Evolutionary conservation across 1,140 invertebrate species (phyloP).

Genomic region (Macrocentrus cingulum): DNA sequence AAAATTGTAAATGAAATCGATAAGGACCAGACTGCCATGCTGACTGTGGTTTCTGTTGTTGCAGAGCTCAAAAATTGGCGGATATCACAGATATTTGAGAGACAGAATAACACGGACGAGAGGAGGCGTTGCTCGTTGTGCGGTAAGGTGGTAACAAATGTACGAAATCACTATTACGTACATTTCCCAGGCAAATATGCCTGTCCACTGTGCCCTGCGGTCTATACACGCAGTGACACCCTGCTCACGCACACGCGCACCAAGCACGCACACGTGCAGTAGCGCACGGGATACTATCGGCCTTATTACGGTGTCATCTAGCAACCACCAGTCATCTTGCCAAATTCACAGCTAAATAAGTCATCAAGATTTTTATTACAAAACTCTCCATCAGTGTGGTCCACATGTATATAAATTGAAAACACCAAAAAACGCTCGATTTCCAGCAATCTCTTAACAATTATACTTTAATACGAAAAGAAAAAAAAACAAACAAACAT

Average conservation of each 20-base stretch:
- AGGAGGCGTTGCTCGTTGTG: conserved; percentile 66
- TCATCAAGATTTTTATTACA: background rate
- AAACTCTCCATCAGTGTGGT: too few relatives aligned
- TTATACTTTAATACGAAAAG: too few relatives aligned
- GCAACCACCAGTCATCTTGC: conserved; percentile 15
- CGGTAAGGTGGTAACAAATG: conserved; percentile 69
- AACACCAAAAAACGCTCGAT: too few relatives aligned
- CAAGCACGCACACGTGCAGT: conserved; percentile 61
- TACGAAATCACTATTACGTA: conserved; percentile 70
- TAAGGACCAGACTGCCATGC: conserved; percentile 42
- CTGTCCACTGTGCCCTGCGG: conserved; percentile 65
- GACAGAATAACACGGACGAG: conserved; percentile 65
- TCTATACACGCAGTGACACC: conserved; percentile 68
- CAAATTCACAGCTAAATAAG: background rate
- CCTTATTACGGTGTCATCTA: conserved; percentile 34
- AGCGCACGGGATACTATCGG: conserved; percentile 34
- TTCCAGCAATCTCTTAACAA: too few relatives aligned
- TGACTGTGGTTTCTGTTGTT: conserved; percentile 62
- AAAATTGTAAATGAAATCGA: conserved; percentile 30
- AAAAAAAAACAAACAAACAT: conserved; percentile 8
- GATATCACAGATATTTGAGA: conserved; percentile 69
- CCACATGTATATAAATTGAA: too few relatives aligned
- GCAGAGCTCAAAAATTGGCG: conserved; percentile 68
- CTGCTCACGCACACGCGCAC: conserved; percentile 66
- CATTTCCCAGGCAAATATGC: conserved; percentile 68